Percentiles rank a stretch among this genome's conserved stretches.
Evolutionary conservation across 2,797 vertebrate species (phyloP).

Genomic region (Erpetoichthys calabaricus): DNA sequence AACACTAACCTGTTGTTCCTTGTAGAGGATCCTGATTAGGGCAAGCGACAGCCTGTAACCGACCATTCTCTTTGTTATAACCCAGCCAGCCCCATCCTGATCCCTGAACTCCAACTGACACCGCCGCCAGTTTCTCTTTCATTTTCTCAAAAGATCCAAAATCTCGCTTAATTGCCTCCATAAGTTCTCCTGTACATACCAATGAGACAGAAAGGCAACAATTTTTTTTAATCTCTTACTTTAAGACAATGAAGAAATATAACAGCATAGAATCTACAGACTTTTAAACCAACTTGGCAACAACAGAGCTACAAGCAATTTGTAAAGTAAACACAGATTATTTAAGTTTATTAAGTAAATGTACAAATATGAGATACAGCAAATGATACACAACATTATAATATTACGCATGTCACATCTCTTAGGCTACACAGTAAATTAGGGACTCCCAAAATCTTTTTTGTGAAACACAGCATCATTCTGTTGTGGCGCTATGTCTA

Average conservation of each 20-base stretch:
- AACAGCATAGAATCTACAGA: too few relatives aligned
- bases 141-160: slow-evolving; percentile 86
- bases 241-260: too few relatives aligned
- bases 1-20: slow-evolving; percentile 74
- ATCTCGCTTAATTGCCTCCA: slow-evolving; percentile 83
- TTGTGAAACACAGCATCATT: too few relatives aligned
- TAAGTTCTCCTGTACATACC: slow-evolving; percentile 60
- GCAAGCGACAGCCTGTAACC: slow-evolving; percentile 69
- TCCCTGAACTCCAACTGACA: slow-evolving; percentile 82
- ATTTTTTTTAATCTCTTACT: too few relatives aligned
- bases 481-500: too few relatives aligned
- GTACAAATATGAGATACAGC: slow-evolving; percentile 11
- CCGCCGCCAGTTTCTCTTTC: slow-evolving; percentile 79
- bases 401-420: neutral
- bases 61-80: slow-evolving; percentile 67
- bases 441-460: too few relatives aligned
- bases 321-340: too few relatives aligned
- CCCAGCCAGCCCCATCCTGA: slow-evolving; percentile 98
- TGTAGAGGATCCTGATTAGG: slow-evolving; percentile 91
- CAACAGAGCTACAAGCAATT: too few relatives aligned
- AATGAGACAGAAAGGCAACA: too few relatives aligned
- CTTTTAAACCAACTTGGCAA: too few relatives aligned
- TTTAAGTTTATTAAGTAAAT: too few relatives aligned
- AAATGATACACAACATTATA: neutral
- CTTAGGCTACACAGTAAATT: too few relatives aligned